Evolutionary conservation across 2,797 vertebrate genomes (phyloP), one percentile per base, ranked within the genome.

Genomic region (Aratinga solstitialis): DNA sequence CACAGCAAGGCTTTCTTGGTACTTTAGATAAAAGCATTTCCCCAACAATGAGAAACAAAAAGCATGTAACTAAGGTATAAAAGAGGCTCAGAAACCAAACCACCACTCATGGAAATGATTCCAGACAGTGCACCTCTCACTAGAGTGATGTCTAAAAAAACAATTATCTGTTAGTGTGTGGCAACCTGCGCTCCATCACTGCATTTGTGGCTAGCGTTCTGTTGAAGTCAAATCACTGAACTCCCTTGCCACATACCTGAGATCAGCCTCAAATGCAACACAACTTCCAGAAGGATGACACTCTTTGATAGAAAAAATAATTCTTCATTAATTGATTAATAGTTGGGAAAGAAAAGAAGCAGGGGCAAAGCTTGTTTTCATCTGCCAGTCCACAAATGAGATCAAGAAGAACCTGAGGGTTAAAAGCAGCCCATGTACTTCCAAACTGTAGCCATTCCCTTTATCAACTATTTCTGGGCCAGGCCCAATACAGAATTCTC

Each of bases 401-500:
- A 50, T 18, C n/a, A 34, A 20, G 66, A 77, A 40, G 12, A 34
- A 32, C 38, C 10, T 4, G 59, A 19, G 18, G 13, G 56, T 12
- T 72, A 54, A 72, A 79, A 65, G 45, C 65, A 68, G 23, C 22
- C 19, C 19, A 5, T 4, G 42, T 21, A 29, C 34, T 26, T 19
- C 16, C 15, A 11, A 10, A 34, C 30, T 36, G 16, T 34, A 84
- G 42, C 13, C 20, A 5, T 11, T 53, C 16, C 34, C 27, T 24
- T 59, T 5, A 34, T 18, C 43, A 4, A 13, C 19, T 47, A 2
- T 30, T 50, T 47, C 5, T 43, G 18, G 11, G 38, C 53, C 66
- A 63, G 30, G n/a, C 26, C n/a, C 29, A 23, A 14, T 0, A 3
- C 0, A 42, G n/a, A 40, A 13, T 12, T 67, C 38, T 10, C 2